Percentiles rank a stretch among this genome's conserved stretches.
These are phyloP conservation scores for Achlya flavicornis DNA, from an alignment of 2,888 invertebrate genomes.

Conservation along the genomic window DNA sequence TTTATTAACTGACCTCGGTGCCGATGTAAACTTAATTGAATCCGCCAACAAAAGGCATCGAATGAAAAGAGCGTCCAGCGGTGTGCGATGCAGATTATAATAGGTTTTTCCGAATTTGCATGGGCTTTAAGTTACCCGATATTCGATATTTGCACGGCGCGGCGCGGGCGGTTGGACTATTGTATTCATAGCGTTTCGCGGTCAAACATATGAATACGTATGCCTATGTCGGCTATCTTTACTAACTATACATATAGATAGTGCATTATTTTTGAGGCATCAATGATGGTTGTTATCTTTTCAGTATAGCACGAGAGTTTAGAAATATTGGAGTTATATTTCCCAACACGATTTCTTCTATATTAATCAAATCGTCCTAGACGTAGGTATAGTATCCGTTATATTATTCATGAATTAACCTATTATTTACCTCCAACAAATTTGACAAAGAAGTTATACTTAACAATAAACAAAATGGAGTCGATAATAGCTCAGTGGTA, in stretches of 20 bases:
- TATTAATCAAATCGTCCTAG: no score
- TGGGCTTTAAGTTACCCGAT: slow-evolving; percentile 75
- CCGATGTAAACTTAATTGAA: slow-evolving; percentile 84
- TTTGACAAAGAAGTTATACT: no score
- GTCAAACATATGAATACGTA: slow-evolving; percentile 40
- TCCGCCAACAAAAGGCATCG: slow-evolving; percentile 80
- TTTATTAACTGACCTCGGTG: slow-evolving; percentile 83
- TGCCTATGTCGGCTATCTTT: not conserved
- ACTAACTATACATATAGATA: not conserved
- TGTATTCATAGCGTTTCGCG: slow-evolving; percentile 52
- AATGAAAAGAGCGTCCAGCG: slow-evolving; percentile 81
- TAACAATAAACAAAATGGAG: no score
- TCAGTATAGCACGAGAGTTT: no score
- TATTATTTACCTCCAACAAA: no score
- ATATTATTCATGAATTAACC: no score
- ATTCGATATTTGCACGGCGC: slow-evolving; percentile 73
- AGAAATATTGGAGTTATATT: no score
- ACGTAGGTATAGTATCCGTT: no score
- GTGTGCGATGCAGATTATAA: slow-evolving; percentile 83
- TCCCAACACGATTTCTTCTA: no score
- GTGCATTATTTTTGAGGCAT: no score
- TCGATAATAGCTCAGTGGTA: no score
- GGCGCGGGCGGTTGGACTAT: slow-evolving; percentile 57
- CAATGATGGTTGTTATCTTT: no score
- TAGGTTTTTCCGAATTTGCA: slow-evolving; percentile 80